Evolutionary conservation across 2,797 vertebrate species (phyloP).

Genomic region (Crypturellus tataupa): DNA sequence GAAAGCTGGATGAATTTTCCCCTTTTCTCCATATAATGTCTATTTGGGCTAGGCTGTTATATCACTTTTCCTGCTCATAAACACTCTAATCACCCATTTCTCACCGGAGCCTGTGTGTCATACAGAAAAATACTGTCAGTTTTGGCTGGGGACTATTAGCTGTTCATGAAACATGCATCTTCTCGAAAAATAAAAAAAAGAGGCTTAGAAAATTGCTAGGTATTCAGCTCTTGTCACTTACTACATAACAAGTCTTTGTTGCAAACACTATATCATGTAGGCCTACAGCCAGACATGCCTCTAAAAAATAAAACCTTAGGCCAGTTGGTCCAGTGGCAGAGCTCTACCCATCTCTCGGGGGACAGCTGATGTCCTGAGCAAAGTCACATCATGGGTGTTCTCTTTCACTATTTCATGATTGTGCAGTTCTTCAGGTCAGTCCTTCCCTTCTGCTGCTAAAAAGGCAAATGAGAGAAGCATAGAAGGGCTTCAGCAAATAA

Average conservation of each 20-base stretch:
- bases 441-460: neutral
- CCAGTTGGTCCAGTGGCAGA: neutral
- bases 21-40: neutral
- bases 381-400: neutral
- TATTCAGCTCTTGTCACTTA: neutral
- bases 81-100: neutral
- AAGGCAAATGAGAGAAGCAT: neutral
- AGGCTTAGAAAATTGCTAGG: neutral
- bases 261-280: neutral
- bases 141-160: neutral
- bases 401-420: neutral
- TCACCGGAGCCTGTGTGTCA: neutral
- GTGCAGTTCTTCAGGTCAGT: neutral
- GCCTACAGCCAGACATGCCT: neutral
- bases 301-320: neutral
- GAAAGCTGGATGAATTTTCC: neutral
- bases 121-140: neutral
- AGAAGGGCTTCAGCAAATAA: neutral
- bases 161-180: neutral
- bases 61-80: neutral
- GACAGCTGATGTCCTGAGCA: neutral
- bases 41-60: neutral
- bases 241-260: neutral
- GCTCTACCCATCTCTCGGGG: fast-evolving
- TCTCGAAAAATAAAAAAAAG: neutral